Evolutionary conservation across 2,113 vertebrate species (phyloP), one percentile per base, ranked within the genome.

Genomic region (Salvelinus fontinalis): DNA sequence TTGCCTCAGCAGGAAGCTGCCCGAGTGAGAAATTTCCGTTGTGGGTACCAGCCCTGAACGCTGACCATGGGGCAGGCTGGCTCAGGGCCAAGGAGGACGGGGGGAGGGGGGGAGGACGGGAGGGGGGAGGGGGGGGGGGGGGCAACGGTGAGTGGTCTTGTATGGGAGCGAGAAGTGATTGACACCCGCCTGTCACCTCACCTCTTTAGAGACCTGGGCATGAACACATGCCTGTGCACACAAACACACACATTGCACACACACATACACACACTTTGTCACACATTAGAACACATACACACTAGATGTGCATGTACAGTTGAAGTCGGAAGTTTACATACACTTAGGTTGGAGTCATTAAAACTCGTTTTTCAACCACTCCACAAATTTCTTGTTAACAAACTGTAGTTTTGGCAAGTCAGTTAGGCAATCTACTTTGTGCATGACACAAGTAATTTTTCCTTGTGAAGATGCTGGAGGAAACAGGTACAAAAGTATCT

Each of bases 1-100:
- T 93, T 48, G 81, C 91, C 82, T 75, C 89, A 92, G 92, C 92
- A 92, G 92, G 90, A 90, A n/a, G 80, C 49, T 54, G 12, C 92
- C 84, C 89, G 90, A 85, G 71, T 87, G 89, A 90, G 92, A 62
- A 51, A 51, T 14, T 93, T 93, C 87, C 90, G 92, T 82, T 93
- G 91, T 88, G 91, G 91, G 85, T 93, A 92, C 90, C 92, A 93
- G 84, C 91, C 92, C 87, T 93, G 91, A 93, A 71, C 76, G 72
- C 79, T 68, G 9, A 26, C 67, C 31, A 14, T 13, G 66, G 75
- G 44, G 76, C 78, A 44, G 69, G 83, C 84, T 84, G 84, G 81
- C 86, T 86, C 85, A 74, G 86, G 86, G 82, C 75, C 74, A 80
- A 67, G 76, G 71, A 60, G 31, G 29, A 31, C 0, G 54, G 64